Conservation (phyloP, 2,888 invertebrate genomes). For the Mythimna lalbum region DNA sequence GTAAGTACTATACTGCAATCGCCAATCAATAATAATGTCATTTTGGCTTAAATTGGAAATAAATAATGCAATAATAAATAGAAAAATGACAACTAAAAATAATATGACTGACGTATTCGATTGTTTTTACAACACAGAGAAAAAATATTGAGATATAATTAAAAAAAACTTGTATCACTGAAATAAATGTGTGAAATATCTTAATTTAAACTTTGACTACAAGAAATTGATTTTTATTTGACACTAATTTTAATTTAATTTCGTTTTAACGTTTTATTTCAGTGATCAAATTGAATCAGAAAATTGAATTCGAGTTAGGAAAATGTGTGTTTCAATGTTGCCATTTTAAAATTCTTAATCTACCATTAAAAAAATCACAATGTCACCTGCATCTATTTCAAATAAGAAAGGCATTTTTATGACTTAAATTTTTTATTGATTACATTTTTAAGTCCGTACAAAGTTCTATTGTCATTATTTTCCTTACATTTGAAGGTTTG, state of each 20-base stretch:
- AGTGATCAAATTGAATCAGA: slow-evolving; percentile 52
- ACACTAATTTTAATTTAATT: slow-evolving; percentile 53
- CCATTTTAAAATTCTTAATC: slow-evolving; percentile 1
- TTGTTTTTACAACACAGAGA: slow-evolving; percentile 45
- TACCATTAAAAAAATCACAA: background rate
- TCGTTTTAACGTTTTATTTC: slow-evolving; percentile 45
- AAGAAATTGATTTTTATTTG: slow-evolving; percentile 57
- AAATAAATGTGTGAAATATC: slow-evolving; percentile 33
- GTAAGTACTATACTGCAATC: slow-evolving; percentile 67
- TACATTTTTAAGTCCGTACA: background rate
- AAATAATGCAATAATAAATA: slow-evolving; percentile 64
- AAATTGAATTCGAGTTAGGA: slow-evolving; percentile 40
- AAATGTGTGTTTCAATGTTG: slow-evolving; percentile 35
- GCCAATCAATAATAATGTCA: slow-evolving; percentile 61
- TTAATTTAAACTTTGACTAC: slow-evolving; percentile 60
- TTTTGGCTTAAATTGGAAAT: slow-evolving; percentile 62
- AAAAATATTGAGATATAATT: slow-evolving; percentile 43
- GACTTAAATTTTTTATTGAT: background rate
- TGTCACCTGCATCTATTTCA: background rate
- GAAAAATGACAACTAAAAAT: slow-evolving; percentile 53
- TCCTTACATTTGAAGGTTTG: background rate
- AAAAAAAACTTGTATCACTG: slow-evolving; percentile 58
- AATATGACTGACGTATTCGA: slow-evolving; percentile 59
- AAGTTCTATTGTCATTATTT: slow-evolving; percentile 24
- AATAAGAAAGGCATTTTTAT: background rate